Evolutionary conservation across 92 coral and sea anemone species (phyloP).

Genomic region (Siderastrea radians): DNA sequence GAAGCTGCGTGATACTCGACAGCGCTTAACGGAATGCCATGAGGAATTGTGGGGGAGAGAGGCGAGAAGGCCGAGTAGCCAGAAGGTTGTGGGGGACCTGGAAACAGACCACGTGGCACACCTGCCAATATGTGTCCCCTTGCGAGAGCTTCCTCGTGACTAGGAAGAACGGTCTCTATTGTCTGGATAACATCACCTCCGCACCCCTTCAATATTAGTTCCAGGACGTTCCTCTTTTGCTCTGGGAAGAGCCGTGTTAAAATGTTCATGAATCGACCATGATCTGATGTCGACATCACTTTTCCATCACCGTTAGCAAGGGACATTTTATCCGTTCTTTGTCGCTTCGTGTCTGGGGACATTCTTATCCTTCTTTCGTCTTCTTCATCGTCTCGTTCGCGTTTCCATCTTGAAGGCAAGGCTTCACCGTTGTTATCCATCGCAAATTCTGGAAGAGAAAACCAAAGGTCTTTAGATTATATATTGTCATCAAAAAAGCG

Average conservation of each 20-base stretch:
- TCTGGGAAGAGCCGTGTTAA: slow-evolving; percentile 92
- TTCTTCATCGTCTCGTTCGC: slow-evolving; percentile 77
- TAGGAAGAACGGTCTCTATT: slow-evolving; percentile 93
- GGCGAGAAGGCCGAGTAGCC: slow-evolving; percentile 87
- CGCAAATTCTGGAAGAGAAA: slow-evolving; percentile 61
- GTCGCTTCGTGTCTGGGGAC: slow-evolving; percentile 82
- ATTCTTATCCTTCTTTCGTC: slow-evolving; percentile 55
- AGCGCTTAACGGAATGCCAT: slow-evolving; percentile 75
- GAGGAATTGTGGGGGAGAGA: slow-evolving; percentile 78
- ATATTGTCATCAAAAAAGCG: background rate
- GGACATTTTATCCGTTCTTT: slow-evolving; percentile 64
- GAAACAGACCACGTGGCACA: slow-evolving; percentile 66
- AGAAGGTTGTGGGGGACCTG: slow-evolving; percentile 71
- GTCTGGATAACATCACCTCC: slow-evolving; percentile 98
- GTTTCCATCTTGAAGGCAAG: slow-evolving; percentile 66
- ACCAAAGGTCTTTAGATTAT: background rate
- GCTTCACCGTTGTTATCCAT: slow-evolving; percentile 79
- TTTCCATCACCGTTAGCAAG: slow-evolving; percentile 66
- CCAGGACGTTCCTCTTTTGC: slow-evolving; percentile 93
- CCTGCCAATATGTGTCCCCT: slow-evolving; percentile 76
- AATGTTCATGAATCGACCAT: slow-evolving; percentile 86
- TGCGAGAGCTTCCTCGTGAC: slow-evolving; percentile 93
- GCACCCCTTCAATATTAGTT: slow-evolving; percentile 90
- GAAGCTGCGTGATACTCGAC: slow-evolving; percentile 77
- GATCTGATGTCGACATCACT: slow-evolving; percentile 63